Percentiles rank a stretch among this genome's conserved stretches.
Evolutionary conservation across 2,888 invertebrate species (phyloP).

Genomic region (Drepanosiphum platanoidis): DNA sequence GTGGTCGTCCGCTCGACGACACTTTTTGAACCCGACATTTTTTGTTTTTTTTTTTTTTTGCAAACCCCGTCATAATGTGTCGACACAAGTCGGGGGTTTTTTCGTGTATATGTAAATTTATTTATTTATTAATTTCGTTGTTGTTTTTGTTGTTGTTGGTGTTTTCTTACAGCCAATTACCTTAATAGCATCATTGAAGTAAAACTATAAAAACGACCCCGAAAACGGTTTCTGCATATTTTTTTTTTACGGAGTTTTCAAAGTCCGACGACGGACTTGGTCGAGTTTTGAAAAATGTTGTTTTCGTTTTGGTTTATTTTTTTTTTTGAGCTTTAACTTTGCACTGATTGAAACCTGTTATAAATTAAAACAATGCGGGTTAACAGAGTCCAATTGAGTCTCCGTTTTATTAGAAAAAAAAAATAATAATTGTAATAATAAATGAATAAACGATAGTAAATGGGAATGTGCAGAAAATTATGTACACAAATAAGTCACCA

Average conservation of each 20-base stretch:
- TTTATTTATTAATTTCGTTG: not conserved
- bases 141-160: slow-evolving; percentile 1
- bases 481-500: slow-evolving; percentile 37
- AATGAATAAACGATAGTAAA: slow-evolving; percentile 30
- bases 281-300: not conserved
- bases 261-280: not conserved
- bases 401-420: slow-evolving; percentile 20
- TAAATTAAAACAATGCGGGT: slow-evolving; percentile 26
- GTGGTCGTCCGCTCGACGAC: slow-evolving; percentile 24
- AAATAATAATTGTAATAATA: too few relatives aligned
- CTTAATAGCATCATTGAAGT: slow-evolving; percentile 11
- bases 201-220: slow-evolving; percentile 24
- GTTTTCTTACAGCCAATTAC: slow-evolving; percentile 44
- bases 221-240: not conserved
- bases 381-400: slow-evolving; percentile 38
- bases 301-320: slow-evolving; percentile 7
- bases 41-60: not conserved
- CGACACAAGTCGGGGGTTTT: slow-evolving; percentile 3
- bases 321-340: slow-evolving; percentile 49
- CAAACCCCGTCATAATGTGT: slow-evolving; percentile 6
- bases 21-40: slow-evolving; percentile 10
- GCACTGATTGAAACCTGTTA: slow-evolving; percentile 30
- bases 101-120: too few relatives aligned
- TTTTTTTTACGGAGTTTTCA: slow-evolving; percentile 27
- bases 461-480: slow-evolving; percentile 58